phyloP scores from a whole-genome alignment of 2,888 invertebrate genomes.

The Elegia similella region DNA sequence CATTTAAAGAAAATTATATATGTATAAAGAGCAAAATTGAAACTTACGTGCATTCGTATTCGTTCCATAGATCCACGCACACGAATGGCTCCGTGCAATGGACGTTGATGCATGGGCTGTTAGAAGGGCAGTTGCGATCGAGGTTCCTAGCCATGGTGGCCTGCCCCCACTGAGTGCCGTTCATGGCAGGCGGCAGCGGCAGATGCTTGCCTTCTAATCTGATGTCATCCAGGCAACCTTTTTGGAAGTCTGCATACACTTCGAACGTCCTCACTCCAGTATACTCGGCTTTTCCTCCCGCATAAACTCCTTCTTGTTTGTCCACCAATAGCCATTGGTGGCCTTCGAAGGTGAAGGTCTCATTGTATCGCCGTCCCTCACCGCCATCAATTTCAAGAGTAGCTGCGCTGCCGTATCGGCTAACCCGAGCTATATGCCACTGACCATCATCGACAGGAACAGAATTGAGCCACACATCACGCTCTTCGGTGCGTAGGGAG shows the following conservation, averaged over 20 bases:
- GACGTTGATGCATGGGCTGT: slow-evolving; percentile 96
- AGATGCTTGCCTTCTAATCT: slow-evolving; percentile 96
- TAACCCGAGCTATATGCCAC: slow-evolving; percentile 97
- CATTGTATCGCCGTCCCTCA: slow-evolving; percentile 95
- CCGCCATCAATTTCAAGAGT: slow-evolving; percentile 96
- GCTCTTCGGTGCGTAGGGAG: slow-evolving; percentile 93
- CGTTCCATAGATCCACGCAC: slow-evolving; percentile 98
- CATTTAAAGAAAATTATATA: neutral
- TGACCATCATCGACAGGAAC: slow-evolving; percentile 97
- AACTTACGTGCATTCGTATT: slow-evolving; percentile 96
- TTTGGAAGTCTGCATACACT: slow-evolving; percentile 96
- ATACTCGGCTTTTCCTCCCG: slow-evolving; percentile 97
- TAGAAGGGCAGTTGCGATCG: slow-evolving; percentile 95
- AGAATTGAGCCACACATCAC: slow-evolving; percentile 93
- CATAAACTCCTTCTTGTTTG: slow-evolving; percentile 97
- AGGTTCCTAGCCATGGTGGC: slow-evolving; percentile 96
- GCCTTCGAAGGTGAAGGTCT: slow-evolving; percentile 93
- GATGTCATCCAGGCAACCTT: slow-evolving; percentile 88
- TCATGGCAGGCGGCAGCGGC: slow-evolving; percentile 96
- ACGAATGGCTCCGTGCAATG: slow-evolving; percentile 96
- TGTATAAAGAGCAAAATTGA: slow-evolving; percentile 17
- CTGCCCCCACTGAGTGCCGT: slow-evolving; percentile 97
- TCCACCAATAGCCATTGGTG: slow-evolving; percentile 96
- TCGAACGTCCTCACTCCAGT: slow-evolving; percentile 96
- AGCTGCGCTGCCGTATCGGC: slow-evolving; percentile 95